phyloP scores from a whole-genome alignment of 2,888 invertebrate species.

The Morinoia aosen region DNA sequence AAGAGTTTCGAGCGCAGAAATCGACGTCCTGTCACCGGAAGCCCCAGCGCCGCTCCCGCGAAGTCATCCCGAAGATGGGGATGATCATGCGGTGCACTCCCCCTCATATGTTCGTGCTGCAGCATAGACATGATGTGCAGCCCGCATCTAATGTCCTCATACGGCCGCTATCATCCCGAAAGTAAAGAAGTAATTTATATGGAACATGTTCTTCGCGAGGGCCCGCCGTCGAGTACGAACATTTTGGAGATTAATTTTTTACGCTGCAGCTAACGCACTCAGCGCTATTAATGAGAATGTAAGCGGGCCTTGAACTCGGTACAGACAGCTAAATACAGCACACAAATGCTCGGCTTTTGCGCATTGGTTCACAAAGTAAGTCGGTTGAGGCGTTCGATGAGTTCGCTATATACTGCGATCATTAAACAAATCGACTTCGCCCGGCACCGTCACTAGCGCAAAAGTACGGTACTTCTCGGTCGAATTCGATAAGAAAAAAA shows the following conservation, averaged over 20 bases:
- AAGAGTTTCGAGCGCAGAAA: slow-evolving; percentile 17
- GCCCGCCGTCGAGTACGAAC: neutral
- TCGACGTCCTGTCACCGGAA: slow-evolving; percentile 16
- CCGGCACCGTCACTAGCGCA: neutral
- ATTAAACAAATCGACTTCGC: neutral
- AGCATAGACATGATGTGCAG: neutral
- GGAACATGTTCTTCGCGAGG: neutral
- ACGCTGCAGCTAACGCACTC: neutral
- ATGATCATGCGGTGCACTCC: neutral
- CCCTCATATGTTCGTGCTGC: neutral
- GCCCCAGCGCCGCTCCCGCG: neutral
- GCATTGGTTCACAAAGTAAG: neutral
- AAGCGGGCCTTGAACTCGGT: neutral
- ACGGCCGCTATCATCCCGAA: neutral
- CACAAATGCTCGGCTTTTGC: neutral
- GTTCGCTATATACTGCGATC: neutral
- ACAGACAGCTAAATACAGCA: neutral
- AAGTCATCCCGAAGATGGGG: neutral
- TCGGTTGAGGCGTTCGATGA: neutral
- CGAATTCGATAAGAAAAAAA: neutral
- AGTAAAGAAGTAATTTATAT: neutral
- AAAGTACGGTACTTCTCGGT: neutral
- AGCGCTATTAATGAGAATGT: neutral
- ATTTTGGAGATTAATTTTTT: neutral
- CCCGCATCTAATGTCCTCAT: neutral